Percentiles rank a stretch among this genome's conserved stretches.
phyloP scores from a whole-genome alignment of 2,888 invertebrate species.

The Ptilodon capucinus region DNA sequence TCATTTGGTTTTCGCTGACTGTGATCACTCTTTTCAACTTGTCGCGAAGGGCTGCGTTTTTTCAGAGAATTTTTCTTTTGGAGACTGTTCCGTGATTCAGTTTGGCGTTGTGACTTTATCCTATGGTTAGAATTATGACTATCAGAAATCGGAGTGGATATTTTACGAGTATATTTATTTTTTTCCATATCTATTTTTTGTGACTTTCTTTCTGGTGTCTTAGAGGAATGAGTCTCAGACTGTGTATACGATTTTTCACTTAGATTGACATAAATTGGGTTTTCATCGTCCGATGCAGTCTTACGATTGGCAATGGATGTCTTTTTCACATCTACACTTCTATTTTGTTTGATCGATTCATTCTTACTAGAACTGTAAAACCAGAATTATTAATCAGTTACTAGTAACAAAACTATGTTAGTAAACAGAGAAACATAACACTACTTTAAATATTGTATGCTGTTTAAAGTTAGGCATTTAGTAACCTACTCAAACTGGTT shows the following conservation, averaged over 20 bases:
- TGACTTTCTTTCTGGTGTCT: conserved; percentile 10
- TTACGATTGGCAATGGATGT: conserved; percentile 12
- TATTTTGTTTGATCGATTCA: conserved; percentile 21
- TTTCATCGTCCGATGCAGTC: conserved; percentile 29
- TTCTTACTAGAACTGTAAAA: conserved; percentile 28
- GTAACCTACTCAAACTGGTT: background rate
- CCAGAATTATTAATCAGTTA: conserved; percentile 9
- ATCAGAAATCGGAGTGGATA: conserved; percentile 4
- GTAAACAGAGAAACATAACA: no score
- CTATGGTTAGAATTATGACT: conserved; percentile 4
- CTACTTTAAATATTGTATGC: background rate
- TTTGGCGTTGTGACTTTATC: conserved; percentile 12
- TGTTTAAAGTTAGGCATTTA: background rate
- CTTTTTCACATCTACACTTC: conserved; percentile 12
- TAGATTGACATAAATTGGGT: conserved; percentile 49
- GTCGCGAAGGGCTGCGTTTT: conserved; percentile 25
- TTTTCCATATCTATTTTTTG: conserved; percentile 10
- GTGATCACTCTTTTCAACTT: conserved; percentile 20
- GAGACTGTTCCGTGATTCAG: conserved; percentile 18
- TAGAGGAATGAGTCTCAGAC: conserved; percentile 7
- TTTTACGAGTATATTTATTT: conserved; percentile 7
- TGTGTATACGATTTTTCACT: conserved; percentile 19
- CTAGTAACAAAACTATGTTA: conserved; percentile 7
- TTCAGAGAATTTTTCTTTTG: conserved; percentile 22
- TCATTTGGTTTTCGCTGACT: conserved; percentile 14